Percentiles rank a stretch among this genome's conserved stretches.
These are phyloP conservation scores for Osmerus mordax DNA, from an alignment of 2,113 vertebrate genomes.

Conservation along the genomic window DNA sequence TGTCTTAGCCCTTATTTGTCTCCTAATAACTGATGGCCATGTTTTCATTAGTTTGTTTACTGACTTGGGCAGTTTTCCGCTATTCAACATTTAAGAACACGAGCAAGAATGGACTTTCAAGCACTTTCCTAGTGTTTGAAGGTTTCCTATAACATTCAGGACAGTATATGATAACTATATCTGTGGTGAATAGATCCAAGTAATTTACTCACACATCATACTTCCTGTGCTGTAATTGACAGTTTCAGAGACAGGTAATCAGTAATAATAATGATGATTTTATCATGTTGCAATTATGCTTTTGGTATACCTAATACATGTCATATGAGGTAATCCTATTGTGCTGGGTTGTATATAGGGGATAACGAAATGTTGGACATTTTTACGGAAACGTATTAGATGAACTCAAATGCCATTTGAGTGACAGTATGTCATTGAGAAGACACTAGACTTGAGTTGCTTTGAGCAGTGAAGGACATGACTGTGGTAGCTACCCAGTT, in stretches of 20 bases:
- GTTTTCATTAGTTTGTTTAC: conserved; percentile 18
- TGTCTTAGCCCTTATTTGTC: too few relatives aligned
- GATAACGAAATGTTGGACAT: not conserved
- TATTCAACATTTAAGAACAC: conserved; percentile 10
- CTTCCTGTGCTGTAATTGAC: not conserved
- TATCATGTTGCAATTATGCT: too few relatives aligned
- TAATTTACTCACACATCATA: not conserved
- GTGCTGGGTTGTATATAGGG: not conserved
- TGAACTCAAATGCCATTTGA: not conserved
- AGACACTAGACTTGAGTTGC: not conserved
- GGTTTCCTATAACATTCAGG: not conserved
- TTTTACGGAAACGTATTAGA: not conserved
- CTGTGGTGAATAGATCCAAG: not conserved
- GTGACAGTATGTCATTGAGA: not conserved
- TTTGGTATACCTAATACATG: too few relatives aligned
- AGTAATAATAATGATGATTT: not conserved
- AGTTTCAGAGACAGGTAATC: not conserved
- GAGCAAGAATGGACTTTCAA: conserved; percentile 9
- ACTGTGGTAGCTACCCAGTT: conserved; percentile 7
- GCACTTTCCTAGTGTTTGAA: conserved; percentile 26
- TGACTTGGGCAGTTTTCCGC: conserved; percentile 21
- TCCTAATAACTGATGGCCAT: not conserved
- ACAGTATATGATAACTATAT: not conserved
- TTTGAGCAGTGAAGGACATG: not conserved
- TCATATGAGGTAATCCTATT: too few relatives aligned